Base-by-base conservation (phyloP, 2,888 invertebrate genomes). In the Dyspetes luteomarginatus region DNA sequence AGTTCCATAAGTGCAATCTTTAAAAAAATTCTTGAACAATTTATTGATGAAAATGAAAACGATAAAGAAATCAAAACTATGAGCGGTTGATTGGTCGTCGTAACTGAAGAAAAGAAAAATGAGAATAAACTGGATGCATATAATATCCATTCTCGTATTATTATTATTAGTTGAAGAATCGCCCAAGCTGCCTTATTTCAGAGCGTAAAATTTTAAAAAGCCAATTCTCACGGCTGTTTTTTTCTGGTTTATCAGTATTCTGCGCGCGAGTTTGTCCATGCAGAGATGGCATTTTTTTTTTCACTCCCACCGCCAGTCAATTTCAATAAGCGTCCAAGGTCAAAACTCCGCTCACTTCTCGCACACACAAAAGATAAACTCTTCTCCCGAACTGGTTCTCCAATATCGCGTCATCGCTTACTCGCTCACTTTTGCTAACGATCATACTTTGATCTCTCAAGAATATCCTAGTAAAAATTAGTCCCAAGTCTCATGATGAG, bases 321-420 rank as follows among this genome's bases (percentile, higher is more conserved):
- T 41, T 56, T 52, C 65, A 55, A 55, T 30, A 15, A 9, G 30
- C 67, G 60, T 60, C 41, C 62, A 80, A 80, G 80, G 80, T 15
- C 67, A 43, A 26, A 55, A 48, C 58, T 67, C 69, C 41, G 17
- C 28, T 79, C 64, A 30, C 30, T 58, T 4, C 4, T 22, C 19
- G 15, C 28, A 26, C 41, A 17, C 26, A 62, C 64, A 52, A 56
- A 17, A 50, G 74, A 78, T 73, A 79, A 79, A 64, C 64, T 67
- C 3, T 36, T 52, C 26, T 55, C 72, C 55, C 26, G 28, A 41
- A 58, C 19, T 17, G 15, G 15, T 67, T 65, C 24, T 5, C 45
- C 19, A 9, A 45, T 26, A 22, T 12, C 36, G 26, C 52, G 73
- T 78, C 56, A 56, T 36, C 55, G 45, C 41, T 22, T 43, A n/a